Percentiles rank a stretch among this genome's conserved stretches.
Conservation (phyloP, 2,888 invertebrate species). For the Drosophila pseudotalamancana region DNA sequence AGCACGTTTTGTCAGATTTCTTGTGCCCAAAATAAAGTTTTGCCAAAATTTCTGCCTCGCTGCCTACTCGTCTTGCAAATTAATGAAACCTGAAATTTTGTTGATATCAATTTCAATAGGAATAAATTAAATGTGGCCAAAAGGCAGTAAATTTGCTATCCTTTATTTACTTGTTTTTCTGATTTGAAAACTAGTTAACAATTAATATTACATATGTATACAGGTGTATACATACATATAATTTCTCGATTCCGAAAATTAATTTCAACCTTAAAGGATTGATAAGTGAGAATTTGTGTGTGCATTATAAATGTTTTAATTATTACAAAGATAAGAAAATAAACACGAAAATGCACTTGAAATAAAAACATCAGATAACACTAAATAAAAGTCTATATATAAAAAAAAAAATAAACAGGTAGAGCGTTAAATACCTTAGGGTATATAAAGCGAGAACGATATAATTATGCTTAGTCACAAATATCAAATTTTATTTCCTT, state of each 20-base stretch:
- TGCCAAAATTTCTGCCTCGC: constrained; percentile 10
- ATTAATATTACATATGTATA: constrained; percentile 8
- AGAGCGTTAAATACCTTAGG: no score
- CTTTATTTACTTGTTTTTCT: constrained; percentile 30
- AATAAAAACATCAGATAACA: constrained; percentile 37
- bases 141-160: constrained; percentile 4
- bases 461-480: no score
- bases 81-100: constrained; percentile 46
- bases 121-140: constrained; percentile 35
- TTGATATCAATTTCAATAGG: no score
- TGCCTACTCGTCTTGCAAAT: constrained; percentile 41
- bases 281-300: constrained; percentile 28
- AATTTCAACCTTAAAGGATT: constrained; percentile 23
- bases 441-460: no score
- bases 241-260: constrained; percentile 43
- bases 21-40: constrained; percentile 27
- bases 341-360: constrained; percentile 45
- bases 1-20: constrained; percentile 1
- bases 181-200: constrained; percentile 48
- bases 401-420: not conserved
- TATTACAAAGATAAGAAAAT: constrained; percentile 41
- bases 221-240: constrained; percentile 11
- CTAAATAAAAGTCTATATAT: constrained; percentile 5
- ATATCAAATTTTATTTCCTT: no score
- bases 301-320: constrained; percentile 36